These are phyloP conservation scores for Chiloscyllium plagiosum DNA, from an alignment of 2,113 vertebrate genomes.

Conservation along the genomic window DNA sequence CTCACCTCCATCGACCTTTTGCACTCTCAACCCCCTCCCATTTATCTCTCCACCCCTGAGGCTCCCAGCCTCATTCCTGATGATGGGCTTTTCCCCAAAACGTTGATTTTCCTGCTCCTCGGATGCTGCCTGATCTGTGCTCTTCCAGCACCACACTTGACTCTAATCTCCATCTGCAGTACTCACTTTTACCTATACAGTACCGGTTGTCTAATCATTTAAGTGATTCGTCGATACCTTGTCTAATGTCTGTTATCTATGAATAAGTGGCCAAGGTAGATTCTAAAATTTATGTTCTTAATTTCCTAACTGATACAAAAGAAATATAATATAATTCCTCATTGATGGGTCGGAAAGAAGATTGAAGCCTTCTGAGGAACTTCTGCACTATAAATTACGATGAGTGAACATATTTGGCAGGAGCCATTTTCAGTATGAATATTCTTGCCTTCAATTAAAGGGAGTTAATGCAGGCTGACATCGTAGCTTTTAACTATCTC, in stretches of 20 bases:
- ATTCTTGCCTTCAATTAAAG: not conserved
- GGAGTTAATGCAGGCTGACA: not conserved
- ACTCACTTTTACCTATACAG: too few relatives aligned
- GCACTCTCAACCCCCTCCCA: too few relatives aligned
- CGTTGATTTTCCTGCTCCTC: too few relatives aligned
- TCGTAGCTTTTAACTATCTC: too few relatives aligned
- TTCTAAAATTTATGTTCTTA: too few relatives aligned
- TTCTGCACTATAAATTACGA: not conserved
- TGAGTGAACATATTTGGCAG: not conserved
- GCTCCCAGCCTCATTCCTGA: too few relatives aligned
- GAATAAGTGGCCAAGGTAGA: not conserved
- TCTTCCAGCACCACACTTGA: too few relatives aligned
- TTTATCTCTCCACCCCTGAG: too few relatives aligned
- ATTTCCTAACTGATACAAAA: not conserved
- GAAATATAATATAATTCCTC: not conserved
- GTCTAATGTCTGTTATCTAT: not conserved
- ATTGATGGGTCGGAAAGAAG: not conserved
- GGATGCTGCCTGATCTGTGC: too few relatives aligned
- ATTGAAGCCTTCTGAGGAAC: not conserved
- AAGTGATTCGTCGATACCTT: not conserved
- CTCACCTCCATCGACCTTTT: too few relatives aligned
- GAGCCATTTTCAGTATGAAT: not conserved
- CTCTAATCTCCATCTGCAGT: too few relatives aligned
- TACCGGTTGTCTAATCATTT: not conserved
- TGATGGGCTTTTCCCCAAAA: too few relatives aligned